Evolutionary conservation across 2,888 invertebrate species (phyloP).

Genomic region (Trissonchulus latispiculum): DNA sequence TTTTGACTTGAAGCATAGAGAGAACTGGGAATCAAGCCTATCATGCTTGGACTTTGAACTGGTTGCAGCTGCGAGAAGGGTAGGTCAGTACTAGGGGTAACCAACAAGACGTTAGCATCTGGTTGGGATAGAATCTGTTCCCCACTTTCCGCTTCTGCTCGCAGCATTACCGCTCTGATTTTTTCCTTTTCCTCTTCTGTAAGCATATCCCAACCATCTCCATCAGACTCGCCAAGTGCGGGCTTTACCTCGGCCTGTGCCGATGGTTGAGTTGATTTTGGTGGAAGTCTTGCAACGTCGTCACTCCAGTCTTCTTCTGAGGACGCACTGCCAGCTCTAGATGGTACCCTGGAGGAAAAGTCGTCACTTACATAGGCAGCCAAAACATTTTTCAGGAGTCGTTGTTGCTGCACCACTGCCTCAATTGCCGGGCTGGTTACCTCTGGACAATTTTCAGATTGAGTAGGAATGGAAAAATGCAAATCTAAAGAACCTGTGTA

Average conservation of each 20-base stretch:
- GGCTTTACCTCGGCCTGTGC: too few relatives aligned
- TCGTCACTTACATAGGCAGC: neutral
- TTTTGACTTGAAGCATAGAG: too few relatives aligned
- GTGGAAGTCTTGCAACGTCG: neutral
- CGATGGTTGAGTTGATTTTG: too few relatives aligned
- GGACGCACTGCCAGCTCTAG: neutral
- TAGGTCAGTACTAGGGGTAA: neutral
- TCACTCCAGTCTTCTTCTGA: neutral
- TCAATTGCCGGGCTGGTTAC: too few relatives aligned
- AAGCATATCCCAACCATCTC: neutral
- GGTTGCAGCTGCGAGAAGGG: neutral
- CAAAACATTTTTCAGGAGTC: neutral
- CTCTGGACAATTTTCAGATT: too few relatives aligned
- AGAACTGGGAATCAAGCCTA: too few relatives aligned
- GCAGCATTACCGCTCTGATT: neutral
- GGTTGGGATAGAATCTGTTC: neutral
- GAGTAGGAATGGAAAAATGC: neutral
- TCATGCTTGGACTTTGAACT: neutral
- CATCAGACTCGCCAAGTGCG: too few relatives aligned
- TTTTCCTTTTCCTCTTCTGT: neutral
- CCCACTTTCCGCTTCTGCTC: neutral
- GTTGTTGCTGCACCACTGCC: neutral
- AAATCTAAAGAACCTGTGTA: too few relatives aligned
- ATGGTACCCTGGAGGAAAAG: neutral
- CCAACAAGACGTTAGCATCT: neutral